Evolutionary conservation across 2,113 vertebrate species (phyloP).

Genomic region (Rafetus swinhoei): DNA sequence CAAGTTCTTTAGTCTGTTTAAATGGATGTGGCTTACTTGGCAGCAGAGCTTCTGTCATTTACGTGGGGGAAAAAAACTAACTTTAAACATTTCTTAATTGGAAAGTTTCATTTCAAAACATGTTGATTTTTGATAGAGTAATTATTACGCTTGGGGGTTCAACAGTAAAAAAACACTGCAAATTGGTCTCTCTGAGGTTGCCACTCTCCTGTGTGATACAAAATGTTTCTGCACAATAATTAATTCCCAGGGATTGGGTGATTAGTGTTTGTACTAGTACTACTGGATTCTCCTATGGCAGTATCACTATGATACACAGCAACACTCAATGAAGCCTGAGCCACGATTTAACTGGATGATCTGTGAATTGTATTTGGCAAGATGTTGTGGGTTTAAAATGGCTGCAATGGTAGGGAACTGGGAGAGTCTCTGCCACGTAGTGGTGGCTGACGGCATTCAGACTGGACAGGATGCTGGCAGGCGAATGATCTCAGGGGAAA

Average conservation of each 20-base stretch:
- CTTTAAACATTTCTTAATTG: neutral
- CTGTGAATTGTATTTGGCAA: neutral
- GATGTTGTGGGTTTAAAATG: neutral
- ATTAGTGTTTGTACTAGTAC: neutral
- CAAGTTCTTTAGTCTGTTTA: neutral
- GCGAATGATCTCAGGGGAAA: neutral
- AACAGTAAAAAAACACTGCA: fast-evolving
- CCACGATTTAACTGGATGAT: neutral
- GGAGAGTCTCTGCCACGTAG: neutral
- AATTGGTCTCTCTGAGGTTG: slow-evolving; percentile 29
- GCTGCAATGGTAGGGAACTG: neutral
- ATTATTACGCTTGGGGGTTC: neutral
- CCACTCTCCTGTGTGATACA: neutral
- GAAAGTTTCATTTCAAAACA: neutral
- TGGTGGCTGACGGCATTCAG: neutral
- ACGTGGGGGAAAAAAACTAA: neutral
- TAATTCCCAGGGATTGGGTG: neutral
- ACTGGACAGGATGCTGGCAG: neutral
- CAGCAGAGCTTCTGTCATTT: fast-evolving
- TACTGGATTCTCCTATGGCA: neutral
- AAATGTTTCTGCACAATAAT: slow-evolving; percentile 19
- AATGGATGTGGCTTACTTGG: fast-evolving
- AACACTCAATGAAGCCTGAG: neutral
- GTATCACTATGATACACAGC: neutral
- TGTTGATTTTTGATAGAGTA: neutral